Conservation (phyloP, 2,888 invertebrate genomes). For the Teleiodes luculella region DNA sequence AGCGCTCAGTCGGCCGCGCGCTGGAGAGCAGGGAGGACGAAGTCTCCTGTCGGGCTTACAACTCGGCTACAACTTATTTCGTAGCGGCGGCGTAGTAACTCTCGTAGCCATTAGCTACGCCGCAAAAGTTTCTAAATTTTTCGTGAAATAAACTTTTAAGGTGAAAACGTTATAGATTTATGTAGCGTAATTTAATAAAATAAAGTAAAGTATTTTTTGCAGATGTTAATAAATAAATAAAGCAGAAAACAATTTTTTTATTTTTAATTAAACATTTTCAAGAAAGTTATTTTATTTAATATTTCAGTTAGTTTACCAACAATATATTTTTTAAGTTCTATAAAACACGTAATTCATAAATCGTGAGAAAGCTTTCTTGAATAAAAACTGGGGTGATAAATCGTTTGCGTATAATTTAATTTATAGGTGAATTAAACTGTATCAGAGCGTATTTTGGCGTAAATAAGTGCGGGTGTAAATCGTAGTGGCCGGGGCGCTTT, state of each 20-base stretch:
- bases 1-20: slow-evolving; percentile 68
- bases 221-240: too few species aligned
- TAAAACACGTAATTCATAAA: background rate
- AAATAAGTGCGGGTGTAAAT: slow-evolving; percentile 64
- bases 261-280: too few species aligned
- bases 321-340: background rate
- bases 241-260: too few species aligned
- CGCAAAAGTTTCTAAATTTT: background rate
- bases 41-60: slow-evolving; percentile 30
- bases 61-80: slow-evolving; percentile 63
- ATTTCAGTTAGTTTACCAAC: background rate
- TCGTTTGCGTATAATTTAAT: slow-evolving; percentile 12
- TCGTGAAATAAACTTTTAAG: background rate
- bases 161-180: background rate
- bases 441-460: slow-evolving; percentile 50
- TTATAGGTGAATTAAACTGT: slow-evolving; percentile 40
- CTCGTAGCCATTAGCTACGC: slow-evolving; percentile 1
- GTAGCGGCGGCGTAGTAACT: slow-evolving; percentile 36
- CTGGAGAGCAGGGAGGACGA: slow-evolving; percentile 50
- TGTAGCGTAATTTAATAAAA: too few species aligned
- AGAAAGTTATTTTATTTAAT: too few species aligned
- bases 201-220: too few species aligned
- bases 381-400: slow-evolving; percentile 3
- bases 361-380: background rate
- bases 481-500: slow-evolving; percentile 44